A percentile compares a stretch with the other conserved stretches of the same genome.
These are phyloP conservation scores for Phataginus tetradactyla DNA, from an alignment of 2,797 vertebrate species.

Conservation along the genomic window DNA sequence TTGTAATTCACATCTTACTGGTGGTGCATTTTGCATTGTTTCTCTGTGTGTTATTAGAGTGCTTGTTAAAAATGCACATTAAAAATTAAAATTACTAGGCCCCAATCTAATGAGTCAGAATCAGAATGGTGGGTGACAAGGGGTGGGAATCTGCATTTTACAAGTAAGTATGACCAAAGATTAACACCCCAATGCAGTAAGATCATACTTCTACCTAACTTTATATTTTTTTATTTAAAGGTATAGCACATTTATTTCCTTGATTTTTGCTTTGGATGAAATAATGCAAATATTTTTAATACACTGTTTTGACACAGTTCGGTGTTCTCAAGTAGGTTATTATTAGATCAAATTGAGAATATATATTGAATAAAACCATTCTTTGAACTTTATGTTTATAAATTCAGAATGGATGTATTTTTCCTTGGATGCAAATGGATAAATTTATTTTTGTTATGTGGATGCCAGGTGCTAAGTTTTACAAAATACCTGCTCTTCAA, in stretches of 20 bases:
- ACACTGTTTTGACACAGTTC: neutral
- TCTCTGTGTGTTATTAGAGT: constrained; percentile 17
- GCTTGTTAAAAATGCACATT: constrained; percentile 33
- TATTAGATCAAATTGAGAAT: constrained; percentile 44
- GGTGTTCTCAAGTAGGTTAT: constrained; percentile 33
- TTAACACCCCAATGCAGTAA: neutral
- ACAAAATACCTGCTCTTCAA: neutral
- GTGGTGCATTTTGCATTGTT: constrained; percentile 13
- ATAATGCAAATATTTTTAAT: neutral
- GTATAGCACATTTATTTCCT: neutral
- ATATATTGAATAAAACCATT: constrained; percentile 24
- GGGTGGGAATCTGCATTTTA: neutral
- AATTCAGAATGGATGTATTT: constrained; percentile 21
- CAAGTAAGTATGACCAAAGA: neutral
- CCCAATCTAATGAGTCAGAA: neutral
- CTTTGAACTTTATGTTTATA: constrained; percentile 18
- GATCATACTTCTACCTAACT: neutral
- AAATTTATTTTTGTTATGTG: neutral
- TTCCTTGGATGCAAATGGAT: neutral
- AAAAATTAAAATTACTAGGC: constrained; percentile 31
- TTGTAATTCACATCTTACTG: constrained; percentile 46
- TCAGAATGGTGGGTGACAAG: neutral
- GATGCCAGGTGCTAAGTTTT: neutral
- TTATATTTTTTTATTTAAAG: neutral
- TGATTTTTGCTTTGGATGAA: constrained; percentile 45